Evolutionary conservation across 2,888 invertebrate genomes (phyloP).

Genomic region (Ptycholaimellus sp.): DNA sequence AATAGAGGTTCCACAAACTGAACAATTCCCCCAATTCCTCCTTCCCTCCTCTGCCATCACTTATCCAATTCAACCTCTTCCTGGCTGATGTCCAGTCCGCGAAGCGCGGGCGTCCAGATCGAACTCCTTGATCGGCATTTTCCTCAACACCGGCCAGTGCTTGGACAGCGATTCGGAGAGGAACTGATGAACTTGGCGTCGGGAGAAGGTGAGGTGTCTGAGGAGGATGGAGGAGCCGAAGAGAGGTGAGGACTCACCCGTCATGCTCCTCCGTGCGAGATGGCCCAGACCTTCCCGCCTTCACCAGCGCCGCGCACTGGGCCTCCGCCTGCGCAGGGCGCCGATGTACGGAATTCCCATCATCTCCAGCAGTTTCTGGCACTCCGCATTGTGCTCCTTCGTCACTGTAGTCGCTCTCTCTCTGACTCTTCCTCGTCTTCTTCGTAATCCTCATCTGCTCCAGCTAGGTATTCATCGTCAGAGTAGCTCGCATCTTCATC

Average conservation of each 20-base stretch:
- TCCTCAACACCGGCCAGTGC: conserved; percentile 28
- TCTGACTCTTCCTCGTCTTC: too few relatives aligned
- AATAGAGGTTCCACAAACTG: conserved; percentile 95
- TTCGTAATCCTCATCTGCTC: too few relatives aligned
- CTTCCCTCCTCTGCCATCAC: not conserved
- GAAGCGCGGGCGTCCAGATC: conserved; percentile 54
- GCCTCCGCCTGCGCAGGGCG: conserved; percentile 94
- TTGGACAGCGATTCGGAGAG: not conserved
- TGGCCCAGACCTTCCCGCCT: conserved; percentile 53
- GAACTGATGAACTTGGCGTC: conserved; percentile 45
- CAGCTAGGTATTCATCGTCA: too few relatives aligned
- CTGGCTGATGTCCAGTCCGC: conserved; percentile 49
- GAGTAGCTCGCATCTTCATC: too few relatives aligned
- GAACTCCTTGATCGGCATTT: conserved; percentile 94
- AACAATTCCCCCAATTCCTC: conserved; percentile 10
- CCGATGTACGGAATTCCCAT: conserved; percentile 90
- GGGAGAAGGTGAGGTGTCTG: conserved; percentile 65
- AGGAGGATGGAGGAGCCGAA: conserved; percentile 57
- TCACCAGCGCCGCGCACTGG: conserved; percentile 81
- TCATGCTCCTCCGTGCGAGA: conserved; percentile 99
- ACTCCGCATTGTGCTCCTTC: conserved; percentile 58
- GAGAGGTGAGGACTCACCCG: conserved; percentile 74
- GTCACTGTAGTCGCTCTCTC: too few relatives aligned
- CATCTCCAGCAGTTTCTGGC: conserved; percentile 53
- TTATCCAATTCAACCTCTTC: conserved; percentile 41